Evolutionary conservation across 2,113 vertebrate genomes (phyloP).

Genomic region (Pardalotus punctatus): DNA sequence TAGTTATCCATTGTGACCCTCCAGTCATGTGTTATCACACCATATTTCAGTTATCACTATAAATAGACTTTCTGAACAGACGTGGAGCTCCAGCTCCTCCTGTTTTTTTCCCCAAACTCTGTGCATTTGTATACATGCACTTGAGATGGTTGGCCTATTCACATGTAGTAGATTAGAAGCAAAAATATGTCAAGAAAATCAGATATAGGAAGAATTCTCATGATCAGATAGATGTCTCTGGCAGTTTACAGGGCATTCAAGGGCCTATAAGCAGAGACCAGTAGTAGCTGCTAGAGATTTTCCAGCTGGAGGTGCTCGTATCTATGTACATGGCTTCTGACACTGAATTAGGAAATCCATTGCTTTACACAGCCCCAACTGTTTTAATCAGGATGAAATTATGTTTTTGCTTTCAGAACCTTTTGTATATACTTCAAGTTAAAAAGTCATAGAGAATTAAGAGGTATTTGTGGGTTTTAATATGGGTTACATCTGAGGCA

Average conservation of each 20-base stretch:
- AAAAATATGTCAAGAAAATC: background rate
- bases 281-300: background rate
- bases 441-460: background rate
- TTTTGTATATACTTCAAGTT: background rate
- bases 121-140: background rate
- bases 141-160: background rate
- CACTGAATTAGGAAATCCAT: background rate
- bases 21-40: background rate
- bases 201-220: background rate
- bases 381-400: background rate
- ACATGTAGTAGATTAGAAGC: background rate
- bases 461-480: background rate
- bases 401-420: background rate
- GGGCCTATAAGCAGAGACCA: background rate
- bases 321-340: background rate
- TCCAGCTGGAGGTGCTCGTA: background rate
- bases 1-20: background rate
- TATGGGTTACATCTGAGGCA: background rate
- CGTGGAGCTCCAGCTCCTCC: background rate
- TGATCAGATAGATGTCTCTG: no score
- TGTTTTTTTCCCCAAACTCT: background rate
- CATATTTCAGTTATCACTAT: background rate
- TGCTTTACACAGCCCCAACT: background rate
- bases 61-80: background rate
- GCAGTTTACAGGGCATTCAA: background rate